Evolutionary conservation across 2,113 vertebrate species (phyloP), one percentile per base, ranked within the genome.

Genomic region (Sceloporus undulatus): DNA sequence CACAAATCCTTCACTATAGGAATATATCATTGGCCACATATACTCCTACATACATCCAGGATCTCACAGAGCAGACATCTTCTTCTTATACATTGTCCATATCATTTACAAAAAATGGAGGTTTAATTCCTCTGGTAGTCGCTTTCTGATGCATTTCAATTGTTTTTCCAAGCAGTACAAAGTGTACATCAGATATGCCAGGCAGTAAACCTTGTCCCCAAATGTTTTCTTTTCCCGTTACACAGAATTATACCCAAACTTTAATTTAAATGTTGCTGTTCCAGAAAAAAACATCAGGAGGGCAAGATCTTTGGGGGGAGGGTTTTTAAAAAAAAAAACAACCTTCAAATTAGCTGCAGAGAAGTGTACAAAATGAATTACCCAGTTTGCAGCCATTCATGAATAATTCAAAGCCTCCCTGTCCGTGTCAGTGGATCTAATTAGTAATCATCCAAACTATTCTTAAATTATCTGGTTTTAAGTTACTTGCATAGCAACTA

Each of bases 371-470:
- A 77, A 97, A 94, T 94, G 94, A 97, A 96, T 96, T 96, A 96
- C 95, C 92, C 34, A 70, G 91, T 95, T 96, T 96, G 91, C 93
- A 96, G 93, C 76, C 93, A 94, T 95, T 96, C 95, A 96, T 97
- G 97, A 97, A 97, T 97, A 97, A 97, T 97, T 97, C 96, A 97
- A 95, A 96, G 95, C 95, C 93, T 79, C 82, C 70, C 34, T 71
- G 25, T 29, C 68, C 87, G 92, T 95, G 95, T 94, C 92, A 0
- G 93, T 90, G 88, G 91, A 96, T 93, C 95, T 97, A 97, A 97
- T 97, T 97, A 97, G 92, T 94, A 97, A 97, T 97, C 96, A 97
- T 96, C 94, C 92, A 96, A 96, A 96, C 96, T 96, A 96, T 96
- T 96, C 96, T 93, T 94, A 94, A 97, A 97, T 97, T 97, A 97